Evolutionary conservation across 2,113 vertebrate genomes (phyloP).

Genomic region (Cebidichthys violaceus): DNA sequence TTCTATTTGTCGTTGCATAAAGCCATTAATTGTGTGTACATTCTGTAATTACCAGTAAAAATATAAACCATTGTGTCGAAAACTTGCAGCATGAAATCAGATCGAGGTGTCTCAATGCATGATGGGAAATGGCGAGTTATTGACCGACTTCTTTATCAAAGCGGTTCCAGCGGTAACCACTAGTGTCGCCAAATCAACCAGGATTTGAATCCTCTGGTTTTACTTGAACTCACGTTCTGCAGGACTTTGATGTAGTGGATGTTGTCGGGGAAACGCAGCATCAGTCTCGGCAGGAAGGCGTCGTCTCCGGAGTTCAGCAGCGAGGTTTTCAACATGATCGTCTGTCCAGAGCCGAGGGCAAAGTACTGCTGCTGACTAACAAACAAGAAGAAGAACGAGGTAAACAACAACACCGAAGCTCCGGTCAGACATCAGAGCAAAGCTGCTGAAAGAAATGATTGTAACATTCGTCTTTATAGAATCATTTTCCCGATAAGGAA

Average conservation of each 20-base stretch:
- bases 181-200: not conserved
- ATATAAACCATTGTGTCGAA: not conserved
- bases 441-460: slow-evolving; percentile 64
- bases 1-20: not conserved
- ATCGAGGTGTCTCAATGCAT: not conserved
- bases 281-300: slow-evolving; percentile 89
- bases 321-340: slow-evolving; percentile 86
- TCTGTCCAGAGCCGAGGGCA: slow-evolving; percentile 88
- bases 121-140: not conserved
- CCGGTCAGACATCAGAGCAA: slow-evolving; percentile 70
- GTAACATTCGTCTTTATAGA: not conserved
- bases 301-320: slow-evolving; percentile 91
- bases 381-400: slow-evolving; percentile 7
- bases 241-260: slow-evolving; percentile 91
- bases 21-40: not conserved
- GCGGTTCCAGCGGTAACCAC: not conserved
- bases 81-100: not conserved
- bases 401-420: not conserved
- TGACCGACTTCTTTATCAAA: not conserved
- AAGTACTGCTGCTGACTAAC: slow-evolving; percentile 86
- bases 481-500: not conserved
- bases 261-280: slow-evolving; percentile 85
- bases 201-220: not conserved
- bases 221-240: slow-evolving; percentile 85
- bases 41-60: not conserved